Evolutionary conservation across 2,113 vertebrate genomes (phyloP).

Genomic region (Cyanoderma ruficeps): DNA sequence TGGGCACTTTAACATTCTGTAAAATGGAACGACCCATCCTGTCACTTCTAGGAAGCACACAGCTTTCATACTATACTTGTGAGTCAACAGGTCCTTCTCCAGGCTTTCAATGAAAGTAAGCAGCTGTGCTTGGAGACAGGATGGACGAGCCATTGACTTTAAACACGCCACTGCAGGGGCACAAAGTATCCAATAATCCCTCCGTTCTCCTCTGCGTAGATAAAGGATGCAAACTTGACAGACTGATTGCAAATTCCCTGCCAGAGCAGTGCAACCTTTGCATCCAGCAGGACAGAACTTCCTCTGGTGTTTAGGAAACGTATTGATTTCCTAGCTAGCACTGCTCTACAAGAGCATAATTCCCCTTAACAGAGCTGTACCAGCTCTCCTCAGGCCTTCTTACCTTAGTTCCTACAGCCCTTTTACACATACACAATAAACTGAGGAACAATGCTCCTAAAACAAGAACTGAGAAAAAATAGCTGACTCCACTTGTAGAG

Average conservation of each 20-base stretch:
- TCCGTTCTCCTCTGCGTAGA: rapidly evolving
- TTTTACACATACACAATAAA: neutral
- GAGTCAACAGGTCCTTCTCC: neutral
- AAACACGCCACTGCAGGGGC: neutral
- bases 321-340: neutral
- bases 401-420: neutral
- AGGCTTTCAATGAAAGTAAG: neutral
- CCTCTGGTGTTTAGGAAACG: neutral
- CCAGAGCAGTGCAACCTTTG: neutral
- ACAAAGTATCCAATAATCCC: neutral
- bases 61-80: neutral
- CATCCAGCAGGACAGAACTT: neutral
- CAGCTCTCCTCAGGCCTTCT: neutral
- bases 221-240: neutral
- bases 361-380: neutral
- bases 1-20: neutral
- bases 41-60: neutral
- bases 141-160: neutral
- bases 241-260: neutral
- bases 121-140: neutral
- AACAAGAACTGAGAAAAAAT: conserved; percentile 28
- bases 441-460: neutral
- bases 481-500: neutral
- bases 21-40: neutral
- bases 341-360: rapidly evolving